Conservation (phyloP, 2,113 vertebrate genomes). For the Chlorodrepanis virens region DNA sequence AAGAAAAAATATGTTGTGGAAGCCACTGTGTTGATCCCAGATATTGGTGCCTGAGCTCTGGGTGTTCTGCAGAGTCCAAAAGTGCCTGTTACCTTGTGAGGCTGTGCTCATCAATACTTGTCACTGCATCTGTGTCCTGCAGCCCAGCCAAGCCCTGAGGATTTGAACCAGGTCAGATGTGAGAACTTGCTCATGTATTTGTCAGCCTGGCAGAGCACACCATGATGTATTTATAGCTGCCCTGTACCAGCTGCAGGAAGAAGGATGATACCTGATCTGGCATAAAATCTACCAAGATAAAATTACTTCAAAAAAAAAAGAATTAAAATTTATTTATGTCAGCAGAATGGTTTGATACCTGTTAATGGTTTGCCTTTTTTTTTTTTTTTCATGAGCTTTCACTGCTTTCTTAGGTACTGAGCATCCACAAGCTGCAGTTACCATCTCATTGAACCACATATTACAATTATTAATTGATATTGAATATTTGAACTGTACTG, state of each 20-base stretch:
- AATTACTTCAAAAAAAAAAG: not conserved
- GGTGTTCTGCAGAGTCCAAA: not conserved
- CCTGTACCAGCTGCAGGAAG: constrained; percentile 21
- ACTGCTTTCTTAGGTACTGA: not conserved
- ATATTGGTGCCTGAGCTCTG: not conserved
- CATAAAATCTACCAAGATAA: constrained; percentile 9
- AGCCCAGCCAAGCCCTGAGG: not conserved
- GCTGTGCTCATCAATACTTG: not conserved
- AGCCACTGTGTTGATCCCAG: not conserved
- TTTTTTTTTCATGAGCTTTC: not conserved
- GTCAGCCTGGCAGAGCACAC: not conserved
- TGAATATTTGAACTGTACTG: not conserved
- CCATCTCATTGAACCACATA: not conserved
- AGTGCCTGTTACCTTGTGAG: not conserved
- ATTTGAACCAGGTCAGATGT: not conserved
- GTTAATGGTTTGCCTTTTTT: not conserved
- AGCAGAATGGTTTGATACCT: not conserved
- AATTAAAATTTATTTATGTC: not conserved
- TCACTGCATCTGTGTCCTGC: not conserved
- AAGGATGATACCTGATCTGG: constrained; percentile 27
- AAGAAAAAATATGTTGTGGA: not conserved
- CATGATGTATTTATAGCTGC: constrained; percentile 23
- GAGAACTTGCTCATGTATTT: not conserved
- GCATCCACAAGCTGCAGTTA: not conserved
- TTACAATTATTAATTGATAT: not conserved